Percentiles rank a stretch among this genome's conserved stretches.
Conservation (phyloP, 2,888 invertebrate species). For the Agonopterix heracliana region DNA sequence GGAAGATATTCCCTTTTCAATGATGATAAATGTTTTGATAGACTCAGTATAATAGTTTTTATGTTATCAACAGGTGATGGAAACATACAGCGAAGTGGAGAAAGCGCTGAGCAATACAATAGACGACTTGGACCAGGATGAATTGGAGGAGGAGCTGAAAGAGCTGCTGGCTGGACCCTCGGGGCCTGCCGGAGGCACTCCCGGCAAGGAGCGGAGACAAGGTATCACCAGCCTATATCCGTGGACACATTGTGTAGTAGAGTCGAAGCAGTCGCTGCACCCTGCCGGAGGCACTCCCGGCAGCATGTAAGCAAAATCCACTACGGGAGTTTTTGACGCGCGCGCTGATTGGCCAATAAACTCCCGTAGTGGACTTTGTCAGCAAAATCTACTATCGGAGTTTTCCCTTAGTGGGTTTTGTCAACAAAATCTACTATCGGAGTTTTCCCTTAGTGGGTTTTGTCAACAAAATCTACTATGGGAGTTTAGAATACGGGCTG, state of each 20-base stretch:
- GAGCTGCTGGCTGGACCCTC: conserved; percentile 67
- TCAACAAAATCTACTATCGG: too few species aligned
- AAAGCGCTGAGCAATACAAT: conserved; percentile 57
- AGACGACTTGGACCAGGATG: conserved; percentile 73
- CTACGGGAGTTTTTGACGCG: too few species aligned
- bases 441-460: too few species aligned
- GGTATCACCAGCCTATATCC: background rate
- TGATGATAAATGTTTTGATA: background rate
- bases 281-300: background rate
- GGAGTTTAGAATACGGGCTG: too few species aligned
- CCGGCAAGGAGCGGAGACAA: conserved; percentile 25
- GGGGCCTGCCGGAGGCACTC: conserved; percentile 29
- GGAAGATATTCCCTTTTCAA: background rate
- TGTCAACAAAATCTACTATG: too few species aligned
- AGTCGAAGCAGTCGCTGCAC: too few species aligned
- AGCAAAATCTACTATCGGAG: too few species aligned
- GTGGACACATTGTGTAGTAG: too few species aligned
- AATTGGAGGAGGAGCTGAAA: conserved; percentile 80
- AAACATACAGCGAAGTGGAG: conserved; percentile 53
- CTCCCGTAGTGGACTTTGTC: too few species aligned
- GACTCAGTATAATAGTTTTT: background rate
- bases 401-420: too few species aligned
- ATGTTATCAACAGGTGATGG: conserved; percentile 65
- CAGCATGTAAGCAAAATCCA: too few species aligned
- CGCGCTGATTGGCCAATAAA: too few species aligned